Evolutionary conservation across 2,113 vertebrate species (phyloP), one percentile per base, ranked within the genome.

Genomic region (Gadus chalcogrammus): DNA sequence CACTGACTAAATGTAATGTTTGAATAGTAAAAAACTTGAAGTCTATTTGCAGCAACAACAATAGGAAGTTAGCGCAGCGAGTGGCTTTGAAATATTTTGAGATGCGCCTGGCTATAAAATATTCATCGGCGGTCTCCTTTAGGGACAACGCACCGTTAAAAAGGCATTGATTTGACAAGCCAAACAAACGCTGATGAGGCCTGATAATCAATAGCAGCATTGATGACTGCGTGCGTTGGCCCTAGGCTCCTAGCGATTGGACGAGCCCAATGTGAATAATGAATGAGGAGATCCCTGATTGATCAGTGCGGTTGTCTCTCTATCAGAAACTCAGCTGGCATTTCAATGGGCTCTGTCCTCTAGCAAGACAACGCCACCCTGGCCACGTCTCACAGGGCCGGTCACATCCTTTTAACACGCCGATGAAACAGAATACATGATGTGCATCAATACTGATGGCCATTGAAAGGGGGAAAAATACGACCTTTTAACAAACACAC

Each of bases 121-220:
- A 88, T 90, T 89, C 82, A 89, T 90, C 63, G 68, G 82, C 55
- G 84, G 82, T 84, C 85, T 87, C 83, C 81, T 81, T 77, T 79
- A 77, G 85, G 83, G 84, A 87, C 58, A 35, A 79, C 71, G 71
- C 77, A 83, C 73, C 65, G 85, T 86, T 90, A 88, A 88, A 87
- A 86, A 86, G 84, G 72, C 88, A 90, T 90, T 85, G 88, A 90
- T 89, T 88, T 88, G 85, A 89, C 89, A 90, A 89, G 87, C 79
- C 88, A 88, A 90, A 89, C 85, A 88, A 90, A 88, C 68, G 79
- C 88, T 88, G 89, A 89, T 89, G 87, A 87, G 84, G 83, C 82
- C 81, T 84, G 79, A 87, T 90, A 90, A 90, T 90, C 89, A 85
- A 89, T 90, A 78, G 71, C 59, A 24, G 81, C 88, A 88, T 85